Conservation (phyloP, 2,113 vertebrate species). For the Pseudorectes ferrugineus region DNA sequence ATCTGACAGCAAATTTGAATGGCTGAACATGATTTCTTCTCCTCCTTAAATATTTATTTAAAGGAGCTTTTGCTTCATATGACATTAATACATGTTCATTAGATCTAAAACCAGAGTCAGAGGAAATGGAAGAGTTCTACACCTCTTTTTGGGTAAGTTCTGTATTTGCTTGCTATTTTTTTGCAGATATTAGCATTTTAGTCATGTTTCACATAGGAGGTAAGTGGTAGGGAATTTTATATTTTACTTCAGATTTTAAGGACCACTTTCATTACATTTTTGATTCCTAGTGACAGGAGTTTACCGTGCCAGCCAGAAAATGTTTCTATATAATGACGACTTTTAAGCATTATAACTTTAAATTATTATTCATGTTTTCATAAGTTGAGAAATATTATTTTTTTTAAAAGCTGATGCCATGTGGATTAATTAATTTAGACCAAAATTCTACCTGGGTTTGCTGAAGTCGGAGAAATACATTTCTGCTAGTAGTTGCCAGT, state of each 20-base stretch:
- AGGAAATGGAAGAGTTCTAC: neutral
- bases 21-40: neutral
- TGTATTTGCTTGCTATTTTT: neutral
- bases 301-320: neutral
- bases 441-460: constrained; percentile 81
- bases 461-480: constrained; percentile 99
- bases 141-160: neutral
- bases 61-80: neutral
- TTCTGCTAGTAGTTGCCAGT: constrained; percentile 94
- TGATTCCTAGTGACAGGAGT: neutral
- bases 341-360: neutral
- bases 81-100: neutral
- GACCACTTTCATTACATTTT: neutral
- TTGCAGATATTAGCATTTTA: neutral
- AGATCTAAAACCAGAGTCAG: neutral
- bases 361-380: neutral
- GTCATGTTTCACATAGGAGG: neutral
- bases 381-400: neutral
- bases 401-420: neutral
- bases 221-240: neutral
- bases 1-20: neutral
- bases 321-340: neutral
- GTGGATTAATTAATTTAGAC: neutral
- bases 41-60: neutral
- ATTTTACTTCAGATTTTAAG: neutral